Conservation (phyloP, 2,888 invertebrate species). For the Ptychoptera albimana region DNA sequence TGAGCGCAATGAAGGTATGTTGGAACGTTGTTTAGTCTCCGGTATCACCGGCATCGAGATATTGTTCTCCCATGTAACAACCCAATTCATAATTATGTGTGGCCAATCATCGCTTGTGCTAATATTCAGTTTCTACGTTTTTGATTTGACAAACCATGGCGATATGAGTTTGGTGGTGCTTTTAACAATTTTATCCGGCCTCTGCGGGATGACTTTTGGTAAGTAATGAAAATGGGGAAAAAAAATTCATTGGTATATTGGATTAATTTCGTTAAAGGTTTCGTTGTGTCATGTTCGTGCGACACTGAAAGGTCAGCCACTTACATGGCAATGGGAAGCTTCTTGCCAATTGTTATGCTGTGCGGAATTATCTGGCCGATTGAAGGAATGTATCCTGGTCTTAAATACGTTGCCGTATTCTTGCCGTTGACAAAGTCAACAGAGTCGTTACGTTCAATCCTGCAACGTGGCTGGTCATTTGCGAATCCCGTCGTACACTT, state of each 20-base stretch:
- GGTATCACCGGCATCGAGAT: constrained; percentile 68
- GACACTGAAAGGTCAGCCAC: constrained; percentile 75
- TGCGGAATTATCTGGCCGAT: constrained; percentile 91
- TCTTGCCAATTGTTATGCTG: constrained; percentile 69
- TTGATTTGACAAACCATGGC: constrained; percentile 62
- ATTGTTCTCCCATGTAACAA: constrained; percentile 70
- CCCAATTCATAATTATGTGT: constrained; percentile 78
- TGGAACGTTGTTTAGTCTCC: constrained; percentile 78
- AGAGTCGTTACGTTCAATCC: constrained; percentile 69
- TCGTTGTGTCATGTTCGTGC: constrained; percentile 63
- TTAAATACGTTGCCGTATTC: constrained; percentile 54
- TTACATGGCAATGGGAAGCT: constrained; percentile 70
- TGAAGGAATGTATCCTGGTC: constrained; percentile 70
- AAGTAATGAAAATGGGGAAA: too few species aligned
- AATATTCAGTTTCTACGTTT: constrained; percentile 59
- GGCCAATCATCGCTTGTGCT: constrained; percentile 67
- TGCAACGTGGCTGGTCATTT: constrained; percentile 72
- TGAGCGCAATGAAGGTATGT: constrained; percentile 76
- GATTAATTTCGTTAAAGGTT: constrained; percentile 37
- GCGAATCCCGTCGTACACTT: constrained; percentile 53
- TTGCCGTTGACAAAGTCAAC: constrained; percentile 79
- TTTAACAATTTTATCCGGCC: constrained; percentile 64
- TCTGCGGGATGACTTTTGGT: constrained; percentile 92
- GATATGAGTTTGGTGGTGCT: constrained; percentile 55
- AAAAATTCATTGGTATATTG: not conserved